A percentile compares a stretch with the other conserved stretches of the same genome.
phyloP scores from a whole-genome alignment of 2,113 vertebrate genomes.

The Galbula dea region DNA sequence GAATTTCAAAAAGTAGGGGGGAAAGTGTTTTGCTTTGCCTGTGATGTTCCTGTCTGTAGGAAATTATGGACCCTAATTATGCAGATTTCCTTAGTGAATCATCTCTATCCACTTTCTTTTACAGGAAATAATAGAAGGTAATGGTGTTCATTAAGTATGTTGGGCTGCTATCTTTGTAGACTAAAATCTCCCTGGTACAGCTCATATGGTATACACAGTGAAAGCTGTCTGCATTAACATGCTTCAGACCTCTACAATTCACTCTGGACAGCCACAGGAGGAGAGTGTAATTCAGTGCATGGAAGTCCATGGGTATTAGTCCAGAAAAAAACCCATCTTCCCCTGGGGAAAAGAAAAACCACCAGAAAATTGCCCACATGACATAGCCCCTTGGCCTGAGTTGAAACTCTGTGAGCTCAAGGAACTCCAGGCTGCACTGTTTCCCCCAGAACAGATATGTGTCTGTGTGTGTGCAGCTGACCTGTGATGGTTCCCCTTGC shows the following conservation, averaged over 20 bases:
- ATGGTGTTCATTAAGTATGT: slow-evolving; percentile 38
- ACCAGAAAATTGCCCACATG: not conserved
- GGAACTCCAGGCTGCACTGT: not conserved
- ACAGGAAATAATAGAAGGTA: slow-evolving; percentile 45
- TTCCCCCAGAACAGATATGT: not conserved
- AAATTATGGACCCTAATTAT: slow-evolving; percentile 61
- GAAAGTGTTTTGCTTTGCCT: slow-evolving; percentile 13
- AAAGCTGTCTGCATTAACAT: not conserved
- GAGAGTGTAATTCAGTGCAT: not conserved
- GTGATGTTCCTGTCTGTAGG: slow-evolving; percentile 40
- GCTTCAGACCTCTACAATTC: not conserved
- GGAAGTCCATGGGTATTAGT: not conserved
- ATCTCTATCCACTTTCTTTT: slow-evolving; percentile 28
- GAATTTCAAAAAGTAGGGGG: slow-evolving; percentile 8
- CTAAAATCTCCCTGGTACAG: not conserved
- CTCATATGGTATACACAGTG: not conserved
- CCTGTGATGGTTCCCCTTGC: not conserved
- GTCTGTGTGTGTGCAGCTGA: not conserved
- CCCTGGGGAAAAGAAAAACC: not conserved
- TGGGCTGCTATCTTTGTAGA: slow-evolving; percentile 18
- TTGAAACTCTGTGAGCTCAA: not conserved
- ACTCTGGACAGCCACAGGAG: not conserved
- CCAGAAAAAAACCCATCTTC: not conserved
- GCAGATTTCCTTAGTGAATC: slow-evolving; percentile 51
- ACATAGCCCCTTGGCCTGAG: not conserved